Conservation (phyloP, 1,140 invertebrate genomes). For the Radopholus similis region DNA sequence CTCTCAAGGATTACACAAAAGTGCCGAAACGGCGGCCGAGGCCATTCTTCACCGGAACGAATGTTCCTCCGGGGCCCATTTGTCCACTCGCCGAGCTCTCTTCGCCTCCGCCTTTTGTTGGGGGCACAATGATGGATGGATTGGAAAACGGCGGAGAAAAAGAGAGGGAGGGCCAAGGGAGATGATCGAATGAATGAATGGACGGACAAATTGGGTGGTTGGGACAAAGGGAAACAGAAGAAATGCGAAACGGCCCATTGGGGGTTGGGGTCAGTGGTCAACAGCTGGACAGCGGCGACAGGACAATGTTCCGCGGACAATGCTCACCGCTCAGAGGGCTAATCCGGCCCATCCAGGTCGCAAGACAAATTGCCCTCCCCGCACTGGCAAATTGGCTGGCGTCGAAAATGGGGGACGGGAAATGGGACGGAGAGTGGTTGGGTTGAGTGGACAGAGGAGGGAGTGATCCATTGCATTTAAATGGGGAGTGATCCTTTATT, state of each 20-base stretch:
- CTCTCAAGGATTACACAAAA: not conserved
- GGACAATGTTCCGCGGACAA: too few species aligned
- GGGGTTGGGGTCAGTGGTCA: not conserved
- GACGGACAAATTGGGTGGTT: constrained; percentile 1
- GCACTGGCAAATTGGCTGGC: constrained; percentile 1
- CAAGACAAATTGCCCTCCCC: not conserved
- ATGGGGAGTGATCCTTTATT: not conserved
- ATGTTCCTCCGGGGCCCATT: constrained; percentile 2
- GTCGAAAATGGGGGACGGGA: not conserved
- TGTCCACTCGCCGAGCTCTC: not conserved
- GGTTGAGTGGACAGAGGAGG: not conserved
- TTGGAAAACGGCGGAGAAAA: not conserved
- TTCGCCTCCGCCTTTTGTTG: not conserved
- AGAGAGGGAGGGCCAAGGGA: not conserved
- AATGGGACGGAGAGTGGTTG: not conserved
- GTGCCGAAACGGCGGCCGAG: not conserved
- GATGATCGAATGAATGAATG: constrained; percentile 2
- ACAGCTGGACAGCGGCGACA: constrained; percentile 2
- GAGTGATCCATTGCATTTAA: not conserved
- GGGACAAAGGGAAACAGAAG: not conserved
- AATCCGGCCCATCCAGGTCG: not conserved
- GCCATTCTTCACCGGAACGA: not conserved
- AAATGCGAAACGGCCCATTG: not conserved
- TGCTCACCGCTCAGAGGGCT: not conserved
- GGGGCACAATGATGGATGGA: constrained; percentile 3